A percentile compares a stretch with the other conserved stretches of the same genome.
Conservation (phyloP, 2,888 invertebrate species). For the Leucophenga maculata region DNA sequence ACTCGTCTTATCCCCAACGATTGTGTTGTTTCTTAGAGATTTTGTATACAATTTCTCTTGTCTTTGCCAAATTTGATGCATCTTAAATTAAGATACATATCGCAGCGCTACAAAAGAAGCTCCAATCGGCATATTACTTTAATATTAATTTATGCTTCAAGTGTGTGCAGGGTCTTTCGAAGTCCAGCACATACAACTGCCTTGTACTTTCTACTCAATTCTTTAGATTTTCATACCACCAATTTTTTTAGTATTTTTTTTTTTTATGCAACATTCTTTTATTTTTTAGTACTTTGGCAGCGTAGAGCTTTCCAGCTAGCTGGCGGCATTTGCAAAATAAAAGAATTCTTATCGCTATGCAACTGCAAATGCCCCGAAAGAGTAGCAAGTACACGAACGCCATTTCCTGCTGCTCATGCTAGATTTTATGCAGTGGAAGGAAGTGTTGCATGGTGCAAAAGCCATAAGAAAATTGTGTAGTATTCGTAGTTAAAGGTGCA, state of each 20-base stretch:
- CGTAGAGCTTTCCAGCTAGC: neutral
- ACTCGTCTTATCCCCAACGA: too few species aligned
- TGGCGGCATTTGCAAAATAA: conserved; percentile 54
- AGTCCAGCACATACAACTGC: too few species aligned
- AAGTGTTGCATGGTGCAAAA: conserved; percentile 11
- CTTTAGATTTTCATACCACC: conserved; percentile 13
- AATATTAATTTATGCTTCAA: too few species aligned
- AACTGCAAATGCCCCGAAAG: conserved; percentile 59
- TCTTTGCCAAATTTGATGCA: too few species aligned
- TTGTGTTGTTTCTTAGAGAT: too few species aligned
- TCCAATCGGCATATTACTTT: too few species aligned
- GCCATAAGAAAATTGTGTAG: conserved; percentile 25
- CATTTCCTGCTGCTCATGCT: neutral
- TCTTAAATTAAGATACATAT: too few species aligned
- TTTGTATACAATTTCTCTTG: too few species aligned
- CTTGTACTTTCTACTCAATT: too few species aligned
- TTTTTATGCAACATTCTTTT: conserved; percentile 1
- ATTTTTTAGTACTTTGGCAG: conserved; percentile 10
- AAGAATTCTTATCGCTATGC: conserved; percentile 46
- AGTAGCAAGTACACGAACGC: conserved; percentile 24
- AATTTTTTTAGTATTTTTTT: neutral
- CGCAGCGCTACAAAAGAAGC: too few species aligned
- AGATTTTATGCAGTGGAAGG: neutral
- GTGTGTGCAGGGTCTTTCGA: too few species aligned
- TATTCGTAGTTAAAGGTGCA: neutral